Conservation (phyloP, 2,113 vertebrate genomes). For the Pterocles orientalis region DNA sequence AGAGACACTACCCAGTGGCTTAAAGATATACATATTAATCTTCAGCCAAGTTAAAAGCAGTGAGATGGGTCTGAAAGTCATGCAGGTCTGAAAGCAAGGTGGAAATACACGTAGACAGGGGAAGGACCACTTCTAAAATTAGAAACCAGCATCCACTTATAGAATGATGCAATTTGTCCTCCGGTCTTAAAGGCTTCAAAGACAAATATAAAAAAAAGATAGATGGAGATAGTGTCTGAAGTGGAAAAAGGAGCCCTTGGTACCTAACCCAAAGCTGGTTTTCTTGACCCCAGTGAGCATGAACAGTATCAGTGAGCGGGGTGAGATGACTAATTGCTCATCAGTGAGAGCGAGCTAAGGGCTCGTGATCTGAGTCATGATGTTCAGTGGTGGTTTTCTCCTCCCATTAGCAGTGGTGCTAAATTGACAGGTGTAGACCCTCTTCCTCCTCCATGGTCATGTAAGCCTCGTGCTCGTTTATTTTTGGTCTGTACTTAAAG, state of each 20-base stretch:
- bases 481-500: not conserved
- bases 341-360: accelerated
- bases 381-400: accelerated
- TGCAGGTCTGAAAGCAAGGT: not conserved
- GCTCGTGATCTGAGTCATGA: not conserved
- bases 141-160: not conserved
- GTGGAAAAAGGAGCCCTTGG: not conserved
- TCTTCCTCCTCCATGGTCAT: not conserved
- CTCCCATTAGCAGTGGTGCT: not conserved
- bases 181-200: not conserved
- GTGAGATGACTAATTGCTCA: not conserved
- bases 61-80: not conserved
- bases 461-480: not conserved
- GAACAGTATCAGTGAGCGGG: not conserved
- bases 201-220: not conserved
- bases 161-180: not conserved
- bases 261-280: not conserved
- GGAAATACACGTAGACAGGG: not conserved
- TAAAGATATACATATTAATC: not conserved
- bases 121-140: not conserved
- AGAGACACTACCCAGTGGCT: not conserved
- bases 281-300: accelerated
- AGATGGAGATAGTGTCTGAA: too few relatives aligned
- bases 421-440: not conserved
- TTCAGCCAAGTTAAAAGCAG: not conserved